phyloP scores from a whole-genome alignment of 2,888 invertebrate genomes.

The Ectemnius lituratus region DNA sequence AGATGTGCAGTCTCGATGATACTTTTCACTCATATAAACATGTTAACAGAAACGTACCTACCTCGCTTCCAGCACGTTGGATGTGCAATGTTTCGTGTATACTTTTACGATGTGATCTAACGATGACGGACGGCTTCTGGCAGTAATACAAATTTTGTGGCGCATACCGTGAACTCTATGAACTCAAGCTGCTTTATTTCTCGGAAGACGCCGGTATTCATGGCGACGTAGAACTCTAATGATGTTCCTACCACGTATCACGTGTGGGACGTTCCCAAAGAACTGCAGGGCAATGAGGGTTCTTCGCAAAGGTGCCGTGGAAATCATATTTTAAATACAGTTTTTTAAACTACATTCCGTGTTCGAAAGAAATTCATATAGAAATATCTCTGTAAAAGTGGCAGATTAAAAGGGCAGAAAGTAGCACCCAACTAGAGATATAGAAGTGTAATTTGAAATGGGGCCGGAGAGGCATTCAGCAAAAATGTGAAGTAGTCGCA shows the following conservation, averaged over 20 bases:
- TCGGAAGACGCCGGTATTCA: not conserved
- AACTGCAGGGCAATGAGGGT: no score
- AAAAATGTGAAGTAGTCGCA: no score
- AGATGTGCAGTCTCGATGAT: not conserved
- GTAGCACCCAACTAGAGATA: no score
- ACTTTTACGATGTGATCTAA: slow-evolving; percentile 1
- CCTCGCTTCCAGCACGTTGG: not conserved
- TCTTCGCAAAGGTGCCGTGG: no score
- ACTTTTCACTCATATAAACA: slow-evolving; percentile 2
- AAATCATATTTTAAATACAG: no score
- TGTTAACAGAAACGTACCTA: not conserved
- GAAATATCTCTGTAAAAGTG: no score
- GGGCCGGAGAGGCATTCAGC: no score
- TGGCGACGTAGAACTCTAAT: not conserved
- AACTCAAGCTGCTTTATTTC: slow-evolving; percentile 1
- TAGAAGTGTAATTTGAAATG: no score
- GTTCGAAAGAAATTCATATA: no score
- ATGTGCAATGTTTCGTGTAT: not conserved
- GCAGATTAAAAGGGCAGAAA: no score
- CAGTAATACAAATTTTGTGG: slow-evolving; percentile 1
- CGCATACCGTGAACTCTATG: not conserved
- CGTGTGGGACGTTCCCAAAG: not conserved
- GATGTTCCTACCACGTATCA: not conserved
- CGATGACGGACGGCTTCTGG: slow-evolving; percentile 1
- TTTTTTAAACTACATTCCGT: no score